Conservation (phyloP, 2,888 invertebrate species). For the Rhagonycha lutea region DNA sequence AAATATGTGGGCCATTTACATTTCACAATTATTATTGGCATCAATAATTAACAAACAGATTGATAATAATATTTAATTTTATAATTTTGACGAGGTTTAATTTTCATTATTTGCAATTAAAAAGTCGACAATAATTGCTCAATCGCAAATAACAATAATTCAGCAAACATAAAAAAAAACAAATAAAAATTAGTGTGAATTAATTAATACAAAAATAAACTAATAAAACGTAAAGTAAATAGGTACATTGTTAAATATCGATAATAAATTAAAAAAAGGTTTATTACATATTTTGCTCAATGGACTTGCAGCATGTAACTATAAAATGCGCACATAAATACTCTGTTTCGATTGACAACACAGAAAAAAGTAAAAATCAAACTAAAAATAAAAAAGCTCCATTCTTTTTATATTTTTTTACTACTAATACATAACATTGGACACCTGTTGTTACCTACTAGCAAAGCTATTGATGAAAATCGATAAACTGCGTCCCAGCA, state of each 20-base stretch:
- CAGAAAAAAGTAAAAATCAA: constrained; percentile 46
- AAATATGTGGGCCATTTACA: not conserved
- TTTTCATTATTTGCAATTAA: not conserved
- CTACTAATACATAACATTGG: constrained; percentile 15
- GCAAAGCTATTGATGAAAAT: constrained; percentile 47
- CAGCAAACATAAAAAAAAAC: not conserved
- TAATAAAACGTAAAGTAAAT: not conserved
- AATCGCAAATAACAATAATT: not conserved
- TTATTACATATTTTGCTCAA: constrained; percentile 46
- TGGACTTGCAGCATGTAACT: constrained; percentile 47
- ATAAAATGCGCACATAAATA: constrained; percentile 54
- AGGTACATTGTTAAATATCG: not conserved
- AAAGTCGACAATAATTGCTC: not conserved
- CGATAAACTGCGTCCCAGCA: constrained; percentile 38
- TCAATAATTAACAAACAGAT: not conserved
- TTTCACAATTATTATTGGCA: not conserved
- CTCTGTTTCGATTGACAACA: constrained; percentile 50
- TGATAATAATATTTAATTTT: not conserved
- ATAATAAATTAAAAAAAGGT: constrained; percentile 41
- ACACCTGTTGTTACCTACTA: constrained; percentile 34
- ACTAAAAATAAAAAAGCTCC: constrained; percentile 40
- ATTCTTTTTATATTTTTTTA: constrained; percentile 25
- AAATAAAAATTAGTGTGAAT: not conserved
- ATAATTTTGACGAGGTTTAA: not conserved
- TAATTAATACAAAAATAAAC: not conserved